Evolutionary conservation across 2,888 invertebrate species (phyloP), one percentile per base, ranked within the genome.

Genomic region (Oscheius sp.): DNA sequence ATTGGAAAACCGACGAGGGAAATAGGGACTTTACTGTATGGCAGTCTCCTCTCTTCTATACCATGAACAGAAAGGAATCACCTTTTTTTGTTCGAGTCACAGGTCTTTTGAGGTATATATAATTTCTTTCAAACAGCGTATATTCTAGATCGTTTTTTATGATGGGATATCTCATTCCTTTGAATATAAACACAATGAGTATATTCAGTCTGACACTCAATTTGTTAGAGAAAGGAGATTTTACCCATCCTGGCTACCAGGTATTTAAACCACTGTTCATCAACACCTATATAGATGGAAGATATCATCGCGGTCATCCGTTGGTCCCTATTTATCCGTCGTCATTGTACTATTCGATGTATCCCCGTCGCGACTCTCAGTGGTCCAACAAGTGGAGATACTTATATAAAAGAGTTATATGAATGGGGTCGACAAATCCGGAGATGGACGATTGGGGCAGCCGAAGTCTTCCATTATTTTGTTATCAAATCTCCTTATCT

Each of bases 391-490:
- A 76, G 75, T 54, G 80, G 74, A 64, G 44, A 22, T 24, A 28
- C 32, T 28, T 81, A 81, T 38, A 17, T 71, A 17, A 71, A 81
- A 57, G 82, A 82, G 56, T 72, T 82, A 69, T 80, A 80, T 38
- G 82, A 82, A 66, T 82, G 82, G 82, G 82, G 82, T 8, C 71
- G 82, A 30, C 82, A 82, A 61, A 78, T 80, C 45, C 62, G 82
- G 41, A 44, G 82, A 30, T 82, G 82, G 82, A 82, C 82, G 14
- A 82, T 82, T 63, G 82, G 82, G 41, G 82, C 82, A 2, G 82
- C 82, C 50, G 82, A 82, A 66, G 74, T 80, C 26, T 82, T 82
- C 73, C 82, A 82, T 64, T 82, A 82, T 66, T 82, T 82, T 51
- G 79, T 76, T 47, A 79, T 82, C 76, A 82, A 83, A 57, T 78